Base-by-base conservation (phyloP, 2,113 vertebrate species). In the Tetrao urogallus region DNA sequence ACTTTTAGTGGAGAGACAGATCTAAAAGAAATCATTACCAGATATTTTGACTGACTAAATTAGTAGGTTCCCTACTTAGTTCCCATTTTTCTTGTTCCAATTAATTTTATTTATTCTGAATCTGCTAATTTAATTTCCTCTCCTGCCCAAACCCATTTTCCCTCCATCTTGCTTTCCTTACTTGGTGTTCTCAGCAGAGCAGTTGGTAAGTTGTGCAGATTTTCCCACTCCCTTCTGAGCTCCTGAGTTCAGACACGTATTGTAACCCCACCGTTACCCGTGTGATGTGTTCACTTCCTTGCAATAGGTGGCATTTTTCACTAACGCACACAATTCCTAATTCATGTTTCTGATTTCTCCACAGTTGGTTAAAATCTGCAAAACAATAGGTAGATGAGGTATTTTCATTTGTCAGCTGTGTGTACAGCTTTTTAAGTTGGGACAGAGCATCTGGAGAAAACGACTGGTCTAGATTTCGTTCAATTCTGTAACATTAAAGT, bases 151-250 rank as follows among this genome's bases (percentile, higher is more conserved):
- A 96, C 88, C 88, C 90, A 24, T 92, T 94, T 94, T 74, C 90
- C 67, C 60, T 94, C 69, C 93, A 88, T 96, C 90, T 97, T 94
- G 95, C 95, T 94, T 97, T 95, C 94, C 86, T 96, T 96, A 86
- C 80, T 93, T 94, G 94, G 47, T 96, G 95, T 95, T 95, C 63
- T 93, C 95, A 97, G 96, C 96, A 96, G 93, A 97, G 90, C 94
- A 97, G 92, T 90, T 97, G 94, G 96, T 97, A 97, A 97, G 96
- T 97, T 47, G 69, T 80, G 43, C 67, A 94, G 92, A 93, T 78
- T 92, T 93, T 71, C 83, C 93, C 83, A 64, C 72, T 90, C 84
- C 66, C 82, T 83, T 63, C 77, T 90, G 77, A 90, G 73, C 83
- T 92, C 52, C 81, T 2, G 10, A 94, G 69, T 89, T 94, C 84